Evolutionary conservation across 2,113 vertebrate genomes (phyloP), one percentile per base, ranked within the genome.

Genomic region (Alexandromys fortis): DNA sequence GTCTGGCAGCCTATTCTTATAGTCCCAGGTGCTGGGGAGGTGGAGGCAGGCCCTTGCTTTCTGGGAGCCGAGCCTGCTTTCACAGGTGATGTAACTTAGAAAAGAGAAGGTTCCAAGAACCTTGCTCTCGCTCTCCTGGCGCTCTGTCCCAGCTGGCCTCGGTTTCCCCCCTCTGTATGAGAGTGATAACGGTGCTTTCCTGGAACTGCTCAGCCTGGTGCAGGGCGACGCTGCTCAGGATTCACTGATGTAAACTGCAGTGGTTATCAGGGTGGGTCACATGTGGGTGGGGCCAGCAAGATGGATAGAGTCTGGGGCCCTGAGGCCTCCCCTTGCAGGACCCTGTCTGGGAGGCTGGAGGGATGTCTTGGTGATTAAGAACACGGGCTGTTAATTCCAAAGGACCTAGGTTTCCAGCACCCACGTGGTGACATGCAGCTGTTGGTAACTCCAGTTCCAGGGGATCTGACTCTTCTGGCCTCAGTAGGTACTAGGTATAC

Each of bases 31-130:
- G 45, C 75, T 17, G 19, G 1, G 3, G 16, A 8, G 10, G 61
- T 12, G 49, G 3, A 81, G 63, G 67, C 13, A 24, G 0, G 1
- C 42, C 21, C 35, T 85, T 63, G 14, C 1, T 49, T 61, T 63
- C 85, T 24, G 0, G 26, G 63, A 86, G 38, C 77, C 9, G 73
- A 90, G 68, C n/a, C 5, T 21, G 47, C 70, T 65, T 85, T 85
- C 55, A 3, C 0, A 0, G 73, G 52, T 9, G 3, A 13, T 11
- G 2, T 11, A 21, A 33, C 33, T 61, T 35, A 35, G 75, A 63
- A 89, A 91, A 42, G 7, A n/a, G 63, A 28, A 76, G 63, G 22
- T 24, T 86, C 52, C 24, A 33, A 52, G 45, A 17, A 70, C 5
- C n/a, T 33, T 16, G 38, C 3, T 0, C 14, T n/a, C 28, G 19